Evolutionary conservation across 2,888 invertebrate genomes (phyloP).

Genomic region (Pseudeuparius sepicola): DNA sequence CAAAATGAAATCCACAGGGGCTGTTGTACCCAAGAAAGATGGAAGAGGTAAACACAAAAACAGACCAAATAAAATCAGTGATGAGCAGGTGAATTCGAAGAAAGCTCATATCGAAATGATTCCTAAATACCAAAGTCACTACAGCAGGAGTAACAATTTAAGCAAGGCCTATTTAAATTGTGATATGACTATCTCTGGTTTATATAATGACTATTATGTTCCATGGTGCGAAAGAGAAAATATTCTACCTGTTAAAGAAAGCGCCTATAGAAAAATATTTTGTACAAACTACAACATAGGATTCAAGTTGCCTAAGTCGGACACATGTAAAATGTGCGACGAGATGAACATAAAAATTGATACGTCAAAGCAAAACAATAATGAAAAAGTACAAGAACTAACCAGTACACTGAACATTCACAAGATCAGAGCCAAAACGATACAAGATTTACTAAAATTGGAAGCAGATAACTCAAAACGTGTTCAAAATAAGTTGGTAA

Average conservation of each 20-base stretch:
- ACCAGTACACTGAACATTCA: conserved; percentile 11
- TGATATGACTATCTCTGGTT: conserved; percentile 10
- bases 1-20: conserved; percentile 10
- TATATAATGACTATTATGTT: conserved; percentile 12
- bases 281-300: conserved; percentile 14
- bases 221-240: conserved; percentile 13
- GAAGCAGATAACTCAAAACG: conserved; percentile 10
- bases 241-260: conserved; percentile 12
- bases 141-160: conserved; percentile 14
- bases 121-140: conserved; percentile 18
- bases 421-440: conserved; percentile 11
- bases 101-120: conserved; percentile 14
- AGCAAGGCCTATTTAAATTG: conserved; percentile 13
- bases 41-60: conserved; percentile 14
- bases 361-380: conserved; percentile 2
- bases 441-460: conserved; percentile 13
- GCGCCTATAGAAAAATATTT: too few species aligned
- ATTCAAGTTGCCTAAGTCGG: conserved; percentile 16
- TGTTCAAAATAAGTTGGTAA: conserved; percentile 8
- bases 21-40: conserved; percentile 10
- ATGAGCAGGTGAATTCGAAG: conserved; percentile 12
- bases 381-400: conserved; percentile 1
- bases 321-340: conserved; percentile 17
- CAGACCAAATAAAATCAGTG: conserved; percentile 10
- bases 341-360: conserved; percentile 10